phyloP scores from a whole-genome alignment of 2,888 invertebrate species.

The Ectemnius lituratus region DNA sequence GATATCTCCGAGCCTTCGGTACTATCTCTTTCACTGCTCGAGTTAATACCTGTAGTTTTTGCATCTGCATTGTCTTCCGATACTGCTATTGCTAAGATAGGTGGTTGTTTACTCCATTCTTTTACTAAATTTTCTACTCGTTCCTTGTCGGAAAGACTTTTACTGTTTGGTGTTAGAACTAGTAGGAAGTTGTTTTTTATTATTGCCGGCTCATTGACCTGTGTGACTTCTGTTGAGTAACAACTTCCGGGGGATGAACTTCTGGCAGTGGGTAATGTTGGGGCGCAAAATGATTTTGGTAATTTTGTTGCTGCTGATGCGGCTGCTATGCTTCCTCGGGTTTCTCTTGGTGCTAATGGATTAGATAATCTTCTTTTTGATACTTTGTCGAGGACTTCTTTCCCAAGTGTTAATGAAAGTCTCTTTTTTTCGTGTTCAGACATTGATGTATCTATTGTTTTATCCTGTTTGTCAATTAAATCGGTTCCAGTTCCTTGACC shows the following conservation, averaged over 20 bases:
- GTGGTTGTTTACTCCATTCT: slow-evolving; percentile 78
- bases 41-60: slow-evolving; percentile 73
- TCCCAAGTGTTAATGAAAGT: slow-evolving; percentile 86
- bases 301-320: slow-evolving; percentile 78
- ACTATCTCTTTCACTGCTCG: slow-evolving; percentile 85
- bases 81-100: slow-evolving; percentile 55
- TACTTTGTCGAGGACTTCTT: slow-evolving; percentile 85
- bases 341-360: slow-evolving; percentile 74
- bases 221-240: slow-evolving; percentile 39
- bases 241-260: slow-evolving; percentile 47
- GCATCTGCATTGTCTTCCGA: neutral
- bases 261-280: slow-evolving; percentile 19
- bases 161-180: slow-evolving; percentile 76
- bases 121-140: slow-evolving; percentile 76
- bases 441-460: slow-evolving; percentile 56
- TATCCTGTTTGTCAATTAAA: slow-evolving; percentile 54
- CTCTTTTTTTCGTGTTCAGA: slow-evolving; percentile 86
- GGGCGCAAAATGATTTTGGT: slow-evolving; percentile 13
- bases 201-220: slow-evolving; percentile 14
- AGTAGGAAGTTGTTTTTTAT: slow-evolving; percentile 76
- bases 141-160: slow-evolving; percentile 64
- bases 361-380: slow-evolving; percentile 76
- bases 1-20: slow-evolving; percentile 85
- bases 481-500: slow-evolving; percentile 65
- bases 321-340: slow-evolving; percentile 82